phyloP scores from a whole-genome alignment of 2,888 invertebrate species.

The Eilema sororculum region DNA sequence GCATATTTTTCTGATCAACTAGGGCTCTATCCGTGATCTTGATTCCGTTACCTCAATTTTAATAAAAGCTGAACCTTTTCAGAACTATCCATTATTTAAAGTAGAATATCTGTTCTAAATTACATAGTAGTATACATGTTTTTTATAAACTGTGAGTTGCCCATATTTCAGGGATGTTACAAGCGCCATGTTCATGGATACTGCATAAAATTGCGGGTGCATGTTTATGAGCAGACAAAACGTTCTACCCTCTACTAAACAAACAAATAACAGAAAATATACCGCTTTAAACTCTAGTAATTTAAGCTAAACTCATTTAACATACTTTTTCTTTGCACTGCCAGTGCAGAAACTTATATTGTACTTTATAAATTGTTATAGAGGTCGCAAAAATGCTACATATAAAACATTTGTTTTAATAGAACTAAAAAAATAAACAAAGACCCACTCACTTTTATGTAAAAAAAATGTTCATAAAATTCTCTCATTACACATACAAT shows the following conservation, averaged over 20 bases:
- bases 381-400: background rate
- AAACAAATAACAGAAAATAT: background rate
- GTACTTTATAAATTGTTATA: too few relatives aligned
- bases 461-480: slow-evolving; percentile 35
- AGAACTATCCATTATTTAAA: too few relatives aligned
- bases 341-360: background rate
- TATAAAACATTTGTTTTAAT: background rate
- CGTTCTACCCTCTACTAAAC: background rate
- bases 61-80: too few relatives aligned
- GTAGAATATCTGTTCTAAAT: background rate
- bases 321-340: background rate
- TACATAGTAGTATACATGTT: too few relatives aligned
- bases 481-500: slow-evolving; percentile 35
- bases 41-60: too few relatives aligned
- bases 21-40: too few relatives aligned
- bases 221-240: slow-evolving; percentile 4
- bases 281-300: background rate
- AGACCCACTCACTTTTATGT: background rate
- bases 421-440: background rate
- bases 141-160: background rate
- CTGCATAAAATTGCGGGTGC: background rate
- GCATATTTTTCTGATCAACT: too few relatives aligned
- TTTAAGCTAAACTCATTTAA: background rate
- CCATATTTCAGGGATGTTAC: background rate
- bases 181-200: slow-evolving; percentile 1